Evolutionary conservation across 2,113 vertebrate species (phyloP).

Genomic region (Dascyllus trimaculatus): DNA sequence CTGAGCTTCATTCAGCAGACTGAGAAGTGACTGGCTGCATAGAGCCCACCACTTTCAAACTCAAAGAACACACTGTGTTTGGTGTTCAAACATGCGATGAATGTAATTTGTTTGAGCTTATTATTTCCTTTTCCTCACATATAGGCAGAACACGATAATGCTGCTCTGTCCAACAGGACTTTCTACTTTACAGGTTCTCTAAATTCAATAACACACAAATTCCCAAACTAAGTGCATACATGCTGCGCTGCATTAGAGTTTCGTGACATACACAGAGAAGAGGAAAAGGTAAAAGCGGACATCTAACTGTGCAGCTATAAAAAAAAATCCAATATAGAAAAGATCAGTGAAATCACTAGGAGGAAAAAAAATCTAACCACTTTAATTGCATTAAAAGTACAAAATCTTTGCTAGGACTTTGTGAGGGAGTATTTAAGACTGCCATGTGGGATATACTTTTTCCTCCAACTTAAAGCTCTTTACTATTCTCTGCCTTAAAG

Average conservation of each 20-base stretch:
- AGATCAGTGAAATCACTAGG: constrained; percentile 10
- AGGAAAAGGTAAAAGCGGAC: constrained; percentile 37
- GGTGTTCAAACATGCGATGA: constrained; percentile 45
- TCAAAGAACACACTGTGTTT: constrained; percentile 28
- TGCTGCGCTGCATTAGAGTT: constrained; percentile 67
- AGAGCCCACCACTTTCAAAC: constrained; percentile 13
- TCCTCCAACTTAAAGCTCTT: constrained; percentile 30
- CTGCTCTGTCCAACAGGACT: constrained; percentile 51
- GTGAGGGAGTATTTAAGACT: constrained; percentile 12
- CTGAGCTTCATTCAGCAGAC: constrained; percentile 52
- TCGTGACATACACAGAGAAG: constrained; percentile 38
- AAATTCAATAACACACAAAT: constrained; percentile 79
- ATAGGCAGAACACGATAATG: constrained; percentile 48
- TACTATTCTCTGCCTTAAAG: constrained; percentile 11
- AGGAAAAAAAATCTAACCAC: constrained; percentile 29
- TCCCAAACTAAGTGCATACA: constrained; percentile 71
- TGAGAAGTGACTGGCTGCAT: constrained; percentile 18
- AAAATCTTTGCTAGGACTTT: constrained; percentile 14
- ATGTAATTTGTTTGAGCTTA: constrained; percentile 50
- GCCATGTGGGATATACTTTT: constrained; percentile 3
- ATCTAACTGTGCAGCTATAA: constrained; percentile 38
- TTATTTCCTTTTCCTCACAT: constrained; percentile 53
- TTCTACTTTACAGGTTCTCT: constrained; percentile 69
- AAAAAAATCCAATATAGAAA: constrained; percentile 7
- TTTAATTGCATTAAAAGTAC: constrained; percentile 39